Evolutionary conservation across 1,140 invertebrate species (phyloP), one percentile per base, ranked within the genome.

Genomic region (Manduca sexta): DNA sequence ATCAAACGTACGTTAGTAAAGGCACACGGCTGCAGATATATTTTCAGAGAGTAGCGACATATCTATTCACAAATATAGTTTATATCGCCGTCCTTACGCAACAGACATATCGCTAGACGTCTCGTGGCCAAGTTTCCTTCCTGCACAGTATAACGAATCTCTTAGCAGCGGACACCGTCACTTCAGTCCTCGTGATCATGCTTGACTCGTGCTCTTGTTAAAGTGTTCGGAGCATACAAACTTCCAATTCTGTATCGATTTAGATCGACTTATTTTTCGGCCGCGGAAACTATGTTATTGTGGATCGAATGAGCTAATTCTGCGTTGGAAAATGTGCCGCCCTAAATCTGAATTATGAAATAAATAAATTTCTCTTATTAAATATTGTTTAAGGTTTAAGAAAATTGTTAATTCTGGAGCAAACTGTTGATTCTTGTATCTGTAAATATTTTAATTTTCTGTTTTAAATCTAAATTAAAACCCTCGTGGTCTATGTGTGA

Each of bases 401-500:
- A 55, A 72, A 77, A 73, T 81, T 76, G 77, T 81, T 84, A 74
- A 69, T n/a, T 74, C 71, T 68, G 67, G 56, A 69, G 60, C 56
- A 54, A n/a, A 63, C 64, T 84, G 77, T 84, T 84, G 74, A 71
- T 75, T 70, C 67, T 74, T 74, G 52, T 79, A 77, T 69, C 43
- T 82, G 78, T 82, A 84, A 84, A 84, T 82, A 82, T 69, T 71
- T 67, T 73, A 59, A 59, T 68, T 69, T 73, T 79, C 61, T 74
- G 54, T 84, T 82, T 69, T 70, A 76, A 79, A 68, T 66, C 52
- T 76, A 72, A 84, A 80, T 74, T 71, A 72, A 73, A 74, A 58
- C 58, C 63, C 58, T 70, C 80, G 72, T 79, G 69, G 79, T 74
- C 79, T 84, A 80, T 67, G 80, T 84, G 80, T 84, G 77, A 74